Evolutionary conservation across 2,797 vertebrate genomes (phyloP).

Genomic region (Myiotriccus ornatus): DNA sequence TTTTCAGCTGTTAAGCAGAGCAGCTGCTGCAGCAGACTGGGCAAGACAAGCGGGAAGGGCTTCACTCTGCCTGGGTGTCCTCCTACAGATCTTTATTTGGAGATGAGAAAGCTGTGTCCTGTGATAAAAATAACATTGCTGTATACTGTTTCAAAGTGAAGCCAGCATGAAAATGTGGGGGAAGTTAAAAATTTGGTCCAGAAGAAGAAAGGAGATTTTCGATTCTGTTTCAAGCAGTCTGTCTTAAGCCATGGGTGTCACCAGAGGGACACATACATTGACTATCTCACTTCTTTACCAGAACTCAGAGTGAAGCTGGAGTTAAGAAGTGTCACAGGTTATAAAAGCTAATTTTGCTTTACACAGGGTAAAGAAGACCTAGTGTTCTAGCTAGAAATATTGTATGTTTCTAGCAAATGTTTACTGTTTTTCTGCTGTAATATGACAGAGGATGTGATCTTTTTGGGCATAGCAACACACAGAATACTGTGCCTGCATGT

Average conservation of each 20-base stretch:
- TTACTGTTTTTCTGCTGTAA: background rate
- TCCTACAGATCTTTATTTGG: background rate
- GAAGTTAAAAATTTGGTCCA: background rate
- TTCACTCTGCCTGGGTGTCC: background rate
- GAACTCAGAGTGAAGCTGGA: background rate
- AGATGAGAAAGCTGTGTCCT: background rate
- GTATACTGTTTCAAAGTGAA: background rate
- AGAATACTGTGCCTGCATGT: background rate
- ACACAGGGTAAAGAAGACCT: background rate
- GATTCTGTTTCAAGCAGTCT: background rate
- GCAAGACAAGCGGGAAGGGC: accelerated
- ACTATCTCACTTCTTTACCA: background rate
- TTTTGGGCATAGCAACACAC: background rate
- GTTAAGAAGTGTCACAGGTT: background rate
- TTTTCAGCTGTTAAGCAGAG: background rate
- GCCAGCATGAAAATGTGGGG: background rate
- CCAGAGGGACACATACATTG: background rate
- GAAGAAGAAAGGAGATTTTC: background rate
- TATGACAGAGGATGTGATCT: background rate
- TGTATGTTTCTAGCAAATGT: background rate
- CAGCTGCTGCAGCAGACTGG: background rate
- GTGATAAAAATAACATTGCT: background rate
- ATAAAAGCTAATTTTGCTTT: background rate
- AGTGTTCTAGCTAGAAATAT: background rate
- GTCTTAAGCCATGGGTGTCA: background rate